Percentiles rank a stretch among this genome's conserved stretches.
Evolutionary conservation across 1,140 invertebrate genomes (phyloP).

Genomic region (Polypedilum vanderplanki): DNA sequence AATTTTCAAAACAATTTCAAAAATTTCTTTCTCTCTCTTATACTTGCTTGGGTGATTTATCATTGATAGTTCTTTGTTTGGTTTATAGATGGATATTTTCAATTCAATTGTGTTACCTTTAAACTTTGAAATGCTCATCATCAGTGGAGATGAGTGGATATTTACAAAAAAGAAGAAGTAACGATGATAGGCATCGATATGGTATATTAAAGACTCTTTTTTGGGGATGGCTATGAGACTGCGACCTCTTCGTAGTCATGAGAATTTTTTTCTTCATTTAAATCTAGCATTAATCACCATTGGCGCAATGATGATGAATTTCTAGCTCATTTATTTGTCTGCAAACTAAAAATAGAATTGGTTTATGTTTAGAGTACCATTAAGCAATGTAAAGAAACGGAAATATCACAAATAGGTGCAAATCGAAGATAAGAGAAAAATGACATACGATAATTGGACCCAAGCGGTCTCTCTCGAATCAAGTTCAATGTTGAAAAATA

Average conservation of each 20-base stretch:
- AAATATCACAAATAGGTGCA: conserved; percentile 2
- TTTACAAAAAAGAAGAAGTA: conserved; percentile 1
- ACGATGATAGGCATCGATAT: conserved; percentile 25
- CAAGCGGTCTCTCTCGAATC: neutral
- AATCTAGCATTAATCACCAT: too few relatives aligned
- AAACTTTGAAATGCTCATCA: conserved; percentile 24
- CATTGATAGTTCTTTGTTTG: conserved; percentile 1
- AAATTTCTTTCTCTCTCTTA: conserved; percentile 21
- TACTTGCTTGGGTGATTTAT: neutral
- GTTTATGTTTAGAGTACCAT: too few relatives aligned
- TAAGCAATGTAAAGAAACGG: too few relatives aligned
- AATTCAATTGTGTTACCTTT: conserved; percentile 8
- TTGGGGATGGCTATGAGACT: neutral
- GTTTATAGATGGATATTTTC: neutral
- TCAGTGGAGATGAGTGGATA: neutral
- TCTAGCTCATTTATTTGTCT: too few relatives aligned
- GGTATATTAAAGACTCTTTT: conserved; percentile 5
- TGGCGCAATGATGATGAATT: too few relatives aligned
- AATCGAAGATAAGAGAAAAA: neutral
- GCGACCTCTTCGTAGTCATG: conserved; percentile 9
- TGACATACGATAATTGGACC: neutral
- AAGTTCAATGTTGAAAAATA: neutral
- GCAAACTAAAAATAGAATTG: too few relatives aligned
- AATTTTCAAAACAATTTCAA: neutral
- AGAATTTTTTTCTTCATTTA: neutral